A percentile compares a stretch with the other conserved stretches of the same genome.
These are phyloP conservation scores for Atta colombica DNA, from an alignment of 1,140 invertebrate species.

Conservation along the genomic window DNA sequence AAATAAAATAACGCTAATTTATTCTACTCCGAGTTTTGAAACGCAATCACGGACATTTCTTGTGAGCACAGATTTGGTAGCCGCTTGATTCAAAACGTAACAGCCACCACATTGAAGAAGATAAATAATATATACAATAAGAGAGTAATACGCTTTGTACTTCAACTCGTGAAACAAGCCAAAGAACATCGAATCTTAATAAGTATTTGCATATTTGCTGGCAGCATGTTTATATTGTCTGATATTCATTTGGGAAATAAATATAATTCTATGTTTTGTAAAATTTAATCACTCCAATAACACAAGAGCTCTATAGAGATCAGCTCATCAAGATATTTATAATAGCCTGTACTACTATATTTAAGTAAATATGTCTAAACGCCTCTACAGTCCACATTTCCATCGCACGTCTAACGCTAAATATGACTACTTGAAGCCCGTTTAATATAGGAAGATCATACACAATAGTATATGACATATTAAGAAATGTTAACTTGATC, in stretches of 20 bases:
- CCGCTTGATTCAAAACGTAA: background rate
- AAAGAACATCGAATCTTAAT: conserved; percentile 72
- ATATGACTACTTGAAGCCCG: conserved; percentile 4
- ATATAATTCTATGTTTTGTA: conserved; percentile 71
- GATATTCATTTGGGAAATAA: conserved; percentile 67
- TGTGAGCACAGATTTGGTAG: background rate
- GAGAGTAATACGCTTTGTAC: conserved; percentile 42
- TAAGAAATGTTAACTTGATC: background rate
- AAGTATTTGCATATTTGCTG: conserved; percentile 71
- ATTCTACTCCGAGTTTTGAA: background rate
- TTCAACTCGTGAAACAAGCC: conserved; percentile 71
- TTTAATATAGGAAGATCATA: background rate
- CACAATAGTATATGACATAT: conserved; percentile 2
- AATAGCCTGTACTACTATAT: background rate
- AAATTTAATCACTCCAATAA: conserved; percentile 62
- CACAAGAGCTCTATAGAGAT: conserved; percentile 32
- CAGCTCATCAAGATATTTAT: conserved; percentile 38
- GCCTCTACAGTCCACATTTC: conserved; percentile 49
- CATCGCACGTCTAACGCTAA: conserved; percentile 26
- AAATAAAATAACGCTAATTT: conserved; percentile 5
- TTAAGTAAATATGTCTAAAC: conserved; percentile 66
- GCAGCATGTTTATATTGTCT: conserved; percentile 76
- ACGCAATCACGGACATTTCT: background rate
- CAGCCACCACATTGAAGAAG: conserved; percentile 49
- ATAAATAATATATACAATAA: conserved; percentile 31